Evolutionary conservation across 2,797 vertebrate genomes (phyloP).

Genomic region (Sylvia borin): DNA sequence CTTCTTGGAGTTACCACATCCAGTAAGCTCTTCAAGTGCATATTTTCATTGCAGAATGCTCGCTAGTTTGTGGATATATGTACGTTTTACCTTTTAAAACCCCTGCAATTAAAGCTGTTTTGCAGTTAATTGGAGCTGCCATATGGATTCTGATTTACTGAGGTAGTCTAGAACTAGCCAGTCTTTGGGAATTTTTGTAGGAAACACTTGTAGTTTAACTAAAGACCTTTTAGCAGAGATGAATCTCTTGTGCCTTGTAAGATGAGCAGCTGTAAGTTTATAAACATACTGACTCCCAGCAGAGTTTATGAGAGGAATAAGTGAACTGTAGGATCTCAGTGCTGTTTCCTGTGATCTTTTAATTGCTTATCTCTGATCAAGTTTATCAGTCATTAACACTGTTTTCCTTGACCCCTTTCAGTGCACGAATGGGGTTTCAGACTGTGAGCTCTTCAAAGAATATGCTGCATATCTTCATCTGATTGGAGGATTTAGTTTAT

Average conservation of each 20-base stretch:
- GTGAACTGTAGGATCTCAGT: neutral
- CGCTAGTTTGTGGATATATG: neutral
- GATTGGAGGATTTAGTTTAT: neutral
- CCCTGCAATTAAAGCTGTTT: neutral
- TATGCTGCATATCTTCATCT: neutral
- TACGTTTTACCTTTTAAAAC: neutral
- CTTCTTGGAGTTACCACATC: neutral
- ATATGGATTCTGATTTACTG: neutral
- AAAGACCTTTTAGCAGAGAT: neutral
- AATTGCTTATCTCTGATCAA: neutral
- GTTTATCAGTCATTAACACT: neutral
- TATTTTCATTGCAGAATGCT: neutral
- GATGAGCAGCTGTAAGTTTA: neutral
- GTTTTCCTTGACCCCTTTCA: neutral
- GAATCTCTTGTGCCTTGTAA: rapidly evolving
- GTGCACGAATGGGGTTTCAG: neutral
- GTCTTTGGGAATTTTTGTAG: neutral
- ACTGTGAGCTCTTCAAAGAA: neutral
- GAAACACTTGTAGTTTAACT: neutral
- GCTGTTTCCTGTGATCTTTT: neutral
- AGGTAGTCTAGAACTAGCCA: neutral
- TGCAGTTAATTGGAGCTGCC: neutral
- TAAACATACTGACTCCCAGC: neutral
- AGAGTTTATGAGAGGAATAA: neutral
- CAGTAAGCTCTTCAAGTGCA: neutral